These are phyloP conservation scores for Micoletzkya japonica DNA, from an alignment of 2,888 invertebrate genomes.

Conservation along the genomic window DNA sequence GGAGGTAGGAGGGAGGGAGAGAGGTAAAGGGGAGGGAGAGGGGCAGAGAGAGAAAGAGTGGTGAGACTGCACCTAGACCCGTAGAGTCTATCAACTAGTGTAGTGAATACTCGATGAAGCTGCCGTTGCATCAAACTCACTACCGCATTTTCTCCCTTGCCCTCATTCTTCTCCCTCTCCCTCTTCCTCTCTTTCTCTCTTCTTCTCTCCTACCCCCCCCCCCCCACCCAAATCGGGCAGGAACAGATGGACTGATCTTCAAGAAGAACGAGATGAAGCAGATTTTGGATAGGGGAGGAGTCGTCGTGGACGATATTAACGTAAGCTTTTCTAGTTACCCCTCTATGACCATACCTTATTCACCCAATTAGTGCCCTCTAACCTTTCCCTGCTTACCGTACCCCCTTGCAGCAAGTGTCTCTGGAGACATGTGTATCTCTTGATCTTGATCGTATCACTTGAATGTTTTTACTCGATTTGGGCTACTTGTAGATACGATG, in stretches of 20 bases:
- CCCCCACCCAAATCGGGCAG: slow-evolving; percentile 37
- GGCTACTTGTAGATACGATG: too few species aligned
- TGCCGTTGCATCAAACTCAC: background rate
- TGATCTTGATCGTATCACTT: too few species aligned
- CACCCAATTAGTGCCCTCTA: background rate
- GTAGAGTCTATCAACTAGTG: too few species aligned
- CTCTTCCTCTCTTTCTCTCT: slow-evolving; percentile 60
- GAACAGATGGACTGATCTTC: slow-evolving; percentile 33
- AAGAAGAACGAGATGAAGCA: slow-evolving; percentile 54
- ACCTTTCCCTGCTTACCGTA: too few species aligned
- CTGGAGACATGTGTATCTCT: slow-evolving; percentile 34
- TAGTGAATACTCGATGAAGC: too few species aligned
- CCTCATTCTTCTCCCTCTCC: too few species aligned
- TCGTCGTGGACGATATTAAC: slow-evolving; percentile 52
- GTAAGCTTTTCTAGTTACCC: slow-evolving; percentile 28
- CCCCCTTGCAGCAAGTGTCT: slow-evolving; percentile 32
- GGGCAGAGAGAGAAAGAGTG: slow-evolving; percentile 14
- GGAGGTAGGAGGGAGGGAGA: slow-evolving; percentile 16
- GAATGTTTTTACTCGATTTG: too few species aligned
- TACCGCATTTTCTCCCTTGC: background rate
- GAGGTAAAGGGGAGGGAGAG: slow-evolving; percentile 25
- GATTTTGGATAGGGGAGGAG: slow-evolving; percentile 51
- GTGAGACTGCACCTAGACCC: too few species aligned
- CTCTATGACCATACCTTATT: background rate
- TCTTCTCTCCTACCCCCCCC: slow-evolving; percentile 43